Base-by-base conservation (phyloP, 2,888 invertebrate genomes). In the Diachrysia chrysitis region DNA sequence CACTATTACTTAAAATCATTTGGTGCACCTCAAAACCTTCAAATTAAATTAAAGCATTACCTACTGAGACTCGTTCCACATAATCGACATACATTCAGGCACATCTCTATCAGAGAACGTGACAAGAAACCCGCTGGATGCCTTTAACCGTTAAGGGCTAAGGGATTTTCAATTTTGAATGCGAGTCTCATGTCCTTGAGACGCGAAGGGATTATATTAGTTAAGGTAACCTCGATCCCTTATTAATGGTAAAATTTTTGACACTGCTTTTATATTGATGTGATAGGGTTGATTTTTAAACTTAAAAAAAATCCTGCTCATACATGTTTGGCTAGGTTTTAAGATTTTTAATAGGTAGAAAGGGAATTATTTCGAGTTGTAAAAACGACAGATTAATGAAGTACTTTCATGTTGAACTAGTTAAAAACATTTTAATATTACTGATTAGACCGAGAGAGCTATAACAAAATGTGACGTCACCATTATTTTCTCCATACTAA, bases 131-230 rank as follows among this genome's bases (percentile, higher is more conserved):
- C 83, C 61, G 73, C 79, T 83, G 75, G 75, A 76, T 69, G 78
- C 67, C 83, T 80, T 80, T 85, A 83, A 81, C 86, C 85, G 85
- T 84, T 81, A 82, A 85, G 78, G 73, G 78, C 78, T 73, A 76
- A 76, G 62, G 67, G 78, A 83, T 84, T 87, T 86, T 83, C 84
- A 85, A 87, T 87, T 86, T 85, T 79, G 83, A 84, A 78, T 84
- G 78, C 76, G 84, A 84, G 82, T 85, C 81, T 79, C 66, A 78
- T 78, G 80, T 76, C 76, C 79, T 78, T 73, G 72, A 75, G 73
- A 85, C 86, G 85, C 84, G 83, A 66, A 68, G 64, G 76, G 84
- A 81, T 84, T 85, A 81, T 69, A 60, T 73, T 59, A 72, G 74
- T 71, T 71, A 42, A 66, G 54, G 55, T 56, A 63, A 54, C 71